Evolutionary conservation across 2,797 vertebrate genomes (phyloP), one percentile per base, ranked within the genome.

Genomic region (Cottoperca gobio): DNA sequence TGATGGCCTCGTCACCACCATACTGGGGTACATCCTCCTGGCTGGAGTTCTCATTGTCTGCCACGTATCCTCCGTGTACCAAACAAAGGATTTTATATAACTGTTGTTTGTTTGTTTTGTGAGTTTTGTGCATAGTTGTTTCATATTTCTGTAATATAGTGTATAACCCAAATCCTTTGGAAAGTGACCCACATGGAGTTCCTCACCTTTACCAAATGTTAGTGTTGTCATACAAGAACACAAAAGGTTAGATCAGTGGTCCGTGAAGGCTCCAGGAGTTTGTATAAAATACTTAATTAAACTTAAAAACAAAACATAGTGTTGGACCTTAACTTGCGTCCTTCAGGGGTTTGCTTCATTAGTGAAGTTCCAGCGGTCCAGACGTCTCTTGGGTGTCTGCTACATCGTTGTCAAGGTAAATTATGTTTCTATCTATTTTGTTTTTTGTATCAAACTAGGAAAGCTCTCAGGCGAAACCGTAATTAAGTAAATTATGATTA

Each of bases 391-490:
- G 73, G 97, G 98, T 42, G 97, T 99, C 71, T 99, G 97, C 94
- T 99, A 99, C 87, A 97, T 99, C 84, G 98, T 99, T 76, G 96
- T 99, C 53, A 99, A 99, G 98, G 97, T 99, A 95, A 95, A 78
- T 42, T 57, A 45, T 61, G 4, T n/a, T 58, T 53, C 37, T 13
- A 24, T 46, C 1, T 14, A 4, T 60, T 64, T 28, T 48, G 14
- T 31, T 68, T 77, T 64, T 75, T 81, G 53, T 11, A 57, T 65
- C 43, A 17, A 72, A 49, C 28, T 13, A 37, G 33, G 11, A 26
- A 75, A 62, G 35, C 52, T 45, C 31, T 66, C 2, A 50, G 2
- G 37, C 6, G 11, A 28, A 67, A 65, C 16, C 1, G 13, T 28
- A 54, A 65, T 79, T 50, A 21, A 6, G 16, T 39, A 46, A 45